phyloP scores from a whole-genome alignment of 2,888 invertebrate genomes.

The Salpingus planirostris region DNA sequence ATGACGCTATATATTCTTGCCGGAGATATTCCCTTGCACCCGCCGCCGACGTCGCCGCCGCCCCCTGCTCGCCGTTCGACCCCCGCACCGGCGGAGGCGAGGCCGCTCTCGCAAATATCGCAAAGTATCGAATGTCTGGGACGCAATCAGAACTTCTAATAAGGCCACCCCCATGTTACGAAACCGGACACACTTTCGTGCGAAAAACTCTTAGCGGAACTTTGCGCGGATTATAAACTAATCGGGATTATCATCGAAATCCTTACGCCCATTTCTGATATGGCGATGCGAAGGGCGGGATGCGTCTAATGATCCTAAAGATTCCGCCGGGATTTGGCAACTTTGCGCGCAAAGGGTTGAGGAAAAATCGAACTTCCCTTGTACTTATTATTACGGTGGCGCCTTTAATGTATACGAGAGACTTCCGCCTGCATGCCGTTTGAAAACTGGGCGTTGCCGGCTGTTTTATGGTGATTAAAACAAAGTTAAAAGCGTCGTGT shows the following conservation, averaged over 20 bases:
- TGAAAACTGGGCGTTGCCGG: too few species aligned
- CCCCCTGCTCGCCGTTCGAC: neutral
- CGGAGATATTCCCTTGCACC: slow-evolving; percentile 16
- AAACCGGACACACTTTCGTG: neutral
- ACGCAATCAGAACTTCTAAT: slow-evolving; percentile 6
- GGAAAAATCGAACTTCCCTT: too few species aligned
- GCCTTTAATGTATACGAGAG: too few species aligned
- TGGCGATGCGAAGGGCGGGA: too few species aligned
- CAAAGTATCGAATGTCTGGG: slow-evolving; percentile 10
- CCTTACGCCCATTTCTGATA: too few species aligned
- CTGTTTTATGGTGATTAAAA: too few species aligned
- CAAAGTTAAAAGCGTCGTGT: too few species aligned
- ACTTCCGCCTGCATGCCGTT: too few species aligned
- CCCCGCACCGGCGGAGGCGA: slow-evolving; percentile 3
- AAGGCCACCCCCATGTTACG: neutral
- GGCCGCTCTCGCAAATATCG: slow-evolving; percentile 11
- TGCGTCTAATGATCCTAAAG: too few species aligned
- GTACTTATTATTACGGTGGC: too few species aligned
- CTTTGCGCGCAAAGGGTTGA: too few species aligned
- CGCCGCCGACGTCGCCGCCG: neutral
- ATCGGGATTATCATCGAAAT: slow-evolving; percentile 7
- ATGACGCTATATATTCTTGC: slow-evolving; percentile 31
- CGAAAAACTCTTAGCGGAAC: neutral
- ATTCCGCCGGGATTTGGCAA: too few species aligned
- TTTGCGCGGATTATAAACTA: slow-evolving; percentile 6